phyloP scores from a whole-genome alignment of 2,888 invertebrate genomes.

The Pristionchus entomophagus region DNA sequence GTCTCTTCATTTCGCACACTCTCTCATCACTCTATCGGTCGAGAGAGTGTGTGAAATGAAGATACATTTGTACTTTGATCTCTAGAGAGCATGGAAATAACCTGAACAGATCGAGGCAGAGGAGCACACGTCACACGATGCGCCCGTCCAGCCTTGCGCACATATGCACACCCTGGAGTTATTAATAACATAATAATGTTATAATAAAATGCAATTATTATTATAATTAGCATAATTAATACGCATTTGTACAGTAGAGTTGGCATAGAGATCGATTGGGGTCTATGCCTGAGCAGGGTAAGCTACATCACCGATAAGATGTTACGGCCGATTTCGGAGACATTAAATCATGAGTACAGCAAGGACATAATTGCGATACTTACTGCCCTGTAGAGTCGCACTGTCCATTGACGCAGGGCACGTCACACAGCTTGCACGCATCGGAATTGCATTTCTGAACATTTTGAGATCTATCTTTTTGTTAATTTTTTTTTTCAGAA shows the following conservation, averaged over 20 bases:
- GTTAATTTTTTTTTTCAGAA: not conserved
- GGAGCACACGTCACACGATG: conserved; percentile 69
- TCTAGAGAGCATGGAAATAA: no score
- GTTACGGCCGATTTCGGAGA: no score
- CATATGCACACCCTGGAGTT: conserved; percentile 63
- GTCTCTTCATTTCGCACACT: no score
- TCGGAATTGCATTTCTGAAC: conserved; percentile 53
- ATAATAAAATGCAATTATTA: not conserved
- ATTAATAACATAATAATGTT: no score
- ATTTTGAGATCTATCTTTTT: not conserved
- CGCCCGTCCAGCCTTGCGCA: conserved; percentile 63
- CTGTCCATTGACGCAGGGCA: conserved; percentile 66
- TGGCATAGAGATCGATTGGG: no score
- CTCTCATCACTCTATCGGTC: no score
- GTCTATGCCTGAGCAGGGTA: no score
- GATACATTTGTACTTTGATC: no score
- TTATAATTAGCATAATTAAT: not conserved
- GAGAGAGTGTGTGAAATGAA: no score
- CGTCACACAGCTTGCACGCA: conserved; percentile 61
- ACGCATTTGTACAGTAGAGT: not conserved
- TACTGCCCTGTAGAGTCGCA: conserved; percentile 50
- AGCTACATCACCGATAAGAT: no score
- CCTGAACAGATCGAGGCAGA: conserved; percentile 49
- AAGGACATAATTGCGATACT: not conserved
- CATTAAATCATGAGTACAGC: not conserved